Evolutionary conservation across 2,888 invertebrate species (phyloP).

Genomic region (Galerucella calmariensis): DNA sequence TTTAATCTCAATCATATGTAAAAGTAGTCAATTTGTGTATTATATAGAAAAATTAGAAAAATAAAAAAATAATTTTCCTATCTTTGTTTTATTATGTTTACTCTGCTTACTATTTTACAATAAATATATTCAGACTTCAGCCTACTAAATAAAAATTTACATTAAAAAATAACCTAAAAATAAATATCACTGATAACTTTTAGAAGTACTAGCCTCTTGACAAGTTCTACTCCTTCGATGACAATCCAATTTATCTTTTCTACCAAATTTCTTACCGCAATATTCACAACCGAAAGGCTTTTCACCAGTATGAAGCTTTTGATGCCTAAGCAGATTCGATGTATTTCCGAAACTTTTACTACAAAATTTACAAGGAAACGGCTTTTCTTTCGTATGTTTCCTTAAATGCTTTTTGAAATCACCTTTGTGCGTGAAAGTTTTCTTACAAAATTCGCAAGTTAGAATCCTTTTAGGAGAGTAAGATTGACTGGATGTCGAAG

Average conservation of each 20-base stretch:
- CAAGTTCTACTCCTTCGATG: conserved; percentile 59
- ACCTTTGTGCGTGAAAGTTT: conserved; percentile 60
- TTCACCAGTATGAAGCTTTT: conserved; percentile 80
- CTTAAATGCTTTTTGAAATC: conserved; percentile 62
- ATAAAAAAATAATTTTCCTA: conserved; percentile 29
- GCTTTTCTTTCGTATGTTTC: conserved; percentile 62
- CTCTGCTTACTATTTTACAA: too few species aligned
- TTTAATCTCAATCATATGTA: conserved; percentile 44
- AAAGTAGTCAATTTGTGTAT: conserved; percentile 43
- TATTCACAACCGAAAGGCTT: conserved; percentile 70
- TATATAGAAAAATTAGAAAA: conserved; percentile 37
- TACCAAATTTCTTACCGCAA: conserved; percentile 59
- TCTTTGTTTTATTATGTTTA: conserved; percentile 18
- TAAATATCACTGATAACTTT: not conserved
- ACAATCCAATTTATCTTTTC: conserved; percentile 61
- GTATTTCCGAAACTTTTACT: conserved; percentile 63
- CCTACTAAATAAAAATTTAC: not conserved
- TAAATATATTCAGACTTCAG: not conserved
- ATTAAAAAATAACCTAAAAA: not conserved
- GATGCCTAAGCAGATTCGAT: conserved; percentile 80
- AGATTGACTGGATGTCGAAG: conserved; percentile 50
- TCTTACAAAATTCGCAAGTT: conserved; percentile 58
- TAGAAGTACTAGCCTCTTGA: conserved; percentile 38
- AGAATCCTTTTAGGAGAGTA: conserved; percentile 46
- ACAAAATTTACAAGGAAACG: conserved; percentile 58